Evolutionary conservation across 2,113 vertebrate species (phyloP), one percentile per base, ranked within the genome.

Genomic region (Dissostichus mawsoni): DNA sequence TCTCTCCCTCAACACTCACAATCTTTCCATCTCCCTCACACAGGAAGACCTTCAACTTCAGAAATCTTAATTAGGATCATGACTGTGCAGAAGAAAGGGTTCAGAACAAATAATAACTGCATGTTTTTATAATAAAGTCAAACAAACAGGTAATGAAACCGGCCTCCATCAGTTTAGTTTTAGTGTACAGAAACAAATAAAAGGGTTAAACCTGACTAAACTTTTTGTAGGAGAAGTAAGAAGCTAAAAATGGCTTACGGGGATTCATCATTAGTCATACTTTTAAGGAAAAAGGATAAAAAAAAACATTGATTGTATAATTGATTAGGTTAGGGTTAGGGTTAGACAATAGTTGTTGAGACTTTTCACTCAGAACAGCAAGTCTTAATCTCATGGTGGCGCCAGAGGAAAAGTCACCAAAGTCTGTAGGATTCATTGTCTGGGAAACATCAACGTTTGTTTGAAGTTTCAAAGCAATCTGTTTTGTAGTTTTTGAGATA

Each of bases 1-100:
- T 23, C 70, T 69, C 82, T 63, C 76, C 81, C 74, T 86, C 79
- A 84, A 74, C 73, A 81, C 83, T 85, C 79, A 69, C 47, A 74
- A 8, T 63, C 71, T 62, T 25, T 61, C 11, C 70, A 74, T 76
- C 66, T 63, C 64, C 50, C 17, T 63, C 68, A 20, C 16, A 16
- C 23, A 5, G 5, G 36, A 12, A 23, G 17, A n/a, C 58, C 50
- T 66, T n/a, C 14, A 66, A 52, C 69, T 71, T 50, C 47, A 44
- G 17, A 65, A 11, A 48, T 66, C 44, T n/a, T 59, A 18, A 45
- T 71, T 11, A 1, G 44, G 9, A 55, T 64, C 66, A 33, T 55
- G 0, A 45, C 50, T 18, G 11, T 16, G 13, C 62, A 45, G 36
- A 2, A 66, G 2, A 11, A 25, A 5, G 2, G 11, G 33, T 59